Conservation (phyloP, 2,888 invertebrate genomes). For the Saturnia pavonia region DNA sequence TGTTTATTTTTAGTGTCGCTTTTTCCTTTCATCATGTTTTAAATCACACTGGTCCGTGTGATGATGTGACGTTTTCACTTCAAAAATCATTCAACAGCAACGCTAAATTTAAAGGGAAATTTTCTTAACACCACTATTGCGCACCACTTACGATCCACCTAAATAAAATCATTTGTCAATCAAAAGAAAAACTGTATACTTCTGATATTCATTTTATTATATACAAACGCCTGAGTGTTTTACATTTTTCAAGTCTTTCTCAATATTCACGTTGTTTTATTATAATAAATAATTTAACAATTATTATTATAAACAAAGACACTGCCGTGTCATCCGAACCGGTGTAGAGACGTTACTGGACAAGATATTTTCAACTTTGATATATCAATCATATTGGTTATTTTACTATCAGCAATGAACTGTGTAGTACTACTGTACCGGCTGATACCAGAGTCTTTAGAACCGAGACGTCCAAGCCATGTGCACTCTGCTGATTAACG, state of each 20-base stretch:
- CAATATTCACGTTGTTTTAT: slow-evolving; percentile 7
- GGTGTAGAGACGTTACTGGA: slow-evolving; percentile 12
- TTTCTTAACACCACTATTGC: too few relatives aligned
- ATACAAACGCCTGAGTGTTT: slow-evolving; percentile 31
- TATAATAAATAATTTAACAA: slow-evolving; percentile 18
- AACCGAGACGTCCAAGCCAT: too few relatives aligned
- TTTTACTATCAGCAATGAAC: not conserved
- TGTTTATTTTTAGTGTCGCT: too few relatives aligned
- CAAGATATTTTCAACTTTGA: slow-evolving; percentile 13
- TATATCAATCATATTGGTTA: slow-evolving; percentile 28
- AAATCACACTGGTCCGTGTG: too few relatives aligned
- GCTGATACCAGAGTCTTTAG: too few relatives aligned
- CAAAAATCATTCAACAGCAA: too few relatives aligned
- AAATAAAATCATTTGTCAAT: slow-evolving; percentile 14
- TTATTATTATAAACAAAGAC: slow-evolving; percentile 5
- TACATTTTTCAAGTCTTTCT: slow-evolving; percentile 15
- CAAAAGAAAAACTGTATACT: slow-evolving; percentile 29
- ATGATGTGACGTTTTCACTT: too few relatives aligned
- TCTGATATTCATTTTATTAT: slow-evolving; percentile 35
- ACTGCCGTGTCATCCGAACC: not conserved
- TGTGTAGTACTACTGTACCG: not conserved
- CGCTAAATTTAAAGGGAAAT: too few relatives aligned
- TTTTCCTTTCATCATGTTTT: too few relatives aligned
- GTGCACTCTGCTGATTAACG: too few relatives aligned
- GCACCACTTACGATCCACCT: too few relatives aligned